Evolutionary conservation across 2,888 invertebrate species (phyloP).

Genomic region (Phania funesta): DNA sequence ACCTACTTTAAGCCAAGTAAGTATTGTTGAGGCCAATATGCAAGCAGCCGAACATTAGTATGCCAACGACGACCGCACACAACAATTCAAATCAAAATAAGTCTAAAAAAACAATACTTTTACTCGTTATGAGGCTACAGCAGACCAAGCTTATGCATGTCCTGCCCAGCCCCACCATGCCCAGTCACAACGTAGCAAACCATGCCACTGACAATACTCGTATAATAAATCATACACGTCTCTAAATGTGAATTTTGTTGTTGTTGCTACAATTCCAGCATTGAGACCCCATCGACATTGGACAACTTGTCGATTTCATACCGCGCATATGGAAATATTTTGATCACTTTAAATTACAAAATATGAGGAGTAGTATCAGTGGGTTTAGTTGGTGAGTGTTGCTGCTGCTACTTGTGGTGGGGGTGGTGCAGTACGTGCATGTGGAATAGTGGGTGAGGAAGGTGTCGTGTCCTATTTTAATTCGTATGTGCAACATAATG

Average conservation of each 20-base stretch:
- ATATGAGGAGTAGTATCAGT: neutral
- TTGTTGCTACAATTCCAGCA: neutral
- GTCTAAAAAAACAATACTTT: conserved; percentile 38
- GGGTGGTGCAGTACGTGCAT: neutral
- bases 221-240: conserved; percentile 58
- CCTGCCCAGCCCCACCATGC: conserved; percentile 4
- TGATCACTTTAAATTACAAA: conserved; percentile 49
- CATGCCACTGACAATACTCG: conserved; percentile 48
- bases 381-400: conserved; percentile 2
- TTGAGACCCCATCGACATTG: conserved; percentile 49
- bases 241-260: neutral
- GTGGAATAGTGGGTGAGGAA: neutral
- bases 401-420: neutral
- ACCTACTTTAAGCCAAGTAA: conserved; percentile 45
- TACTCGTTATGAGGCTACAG: neutral
- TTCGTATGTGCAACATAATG: conserved; percentile 12
- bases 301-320: conserved; percentile 62
- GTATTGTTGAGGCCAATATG: conserved; percentile 5
- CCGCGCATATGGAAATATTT: conserved; percentile 57
- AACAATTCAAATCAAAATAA: conserved; percentile 38
- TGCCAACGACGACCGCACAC: conserved; percentile 14
- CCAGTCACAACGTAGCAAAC: neutral
- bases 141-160: neutral
- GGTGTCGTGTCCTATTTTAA: conserved; percentile 27
- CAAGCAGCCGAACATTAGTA: neutral